Conservation (phyloP, 2,797 vertebrate species). For the Clarias pachynema region DNA sequence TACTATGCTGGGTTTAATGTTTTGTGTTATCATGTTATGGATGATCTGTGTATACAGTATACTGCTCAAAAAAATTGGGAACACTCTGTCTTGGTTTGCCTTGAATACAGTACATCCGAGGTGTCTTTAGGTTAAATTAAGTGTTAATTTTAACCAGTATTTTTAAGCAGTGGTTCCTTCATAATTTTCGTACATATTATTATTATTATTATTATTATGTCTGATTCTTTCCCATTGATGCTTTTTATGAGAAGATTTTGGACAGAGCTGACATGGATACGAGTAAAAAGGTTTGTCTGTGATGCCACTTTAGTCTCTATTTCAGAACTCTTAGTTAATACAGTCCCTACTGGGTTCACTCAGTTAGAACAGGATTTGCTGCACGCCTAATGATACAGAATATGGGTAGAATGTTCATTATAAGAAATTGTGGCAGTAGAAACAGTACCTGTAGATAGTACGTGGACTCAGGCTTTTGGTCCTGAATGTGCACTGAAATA, state of each 20-base stretch:
- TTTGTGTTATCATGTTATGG: too few relatives aligned
- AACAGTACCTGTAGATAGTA: neutral
- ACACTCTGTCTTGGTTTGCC: too few relatives aligned
- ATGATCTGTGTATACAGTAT: too few relatives aligned
- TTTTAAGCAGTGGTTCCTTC: neutral
- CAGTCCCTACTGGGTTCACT: neutral
- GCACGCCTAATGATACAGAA: neutral
- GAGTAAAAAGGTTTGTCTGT: neutral
- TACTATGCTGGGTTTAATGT: too few relatives aligned
- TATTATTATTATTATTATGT: neutral
- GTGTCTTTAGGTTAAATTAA: too few relatives aligned
- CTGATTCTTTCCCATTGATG: neutral
- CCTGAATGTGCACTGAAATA: neutral
- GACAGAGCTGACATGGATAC: neutral
- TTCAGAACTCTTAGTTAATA: neutral
- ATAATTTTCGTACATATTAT: neutral
- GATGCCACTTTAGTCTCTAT: neutral
- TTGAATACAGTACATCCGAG: too few relatives aligned
- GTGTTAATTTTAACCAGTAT: neutral
- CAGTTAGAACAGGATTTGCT: neutral
- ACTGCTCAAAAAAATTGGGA: too few relatives aligned
- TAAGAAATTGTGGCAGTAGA: neutral
- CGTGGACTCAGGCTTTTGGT: neutral
- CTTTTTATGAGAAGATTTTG: neutral
- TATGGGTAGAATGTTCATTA: neutral